Percentiles rank a stretch among this genome's conserved stretches.
Conservation (phyloP, 2,113 vertebrate species). For the Neogale vison region DNA sequence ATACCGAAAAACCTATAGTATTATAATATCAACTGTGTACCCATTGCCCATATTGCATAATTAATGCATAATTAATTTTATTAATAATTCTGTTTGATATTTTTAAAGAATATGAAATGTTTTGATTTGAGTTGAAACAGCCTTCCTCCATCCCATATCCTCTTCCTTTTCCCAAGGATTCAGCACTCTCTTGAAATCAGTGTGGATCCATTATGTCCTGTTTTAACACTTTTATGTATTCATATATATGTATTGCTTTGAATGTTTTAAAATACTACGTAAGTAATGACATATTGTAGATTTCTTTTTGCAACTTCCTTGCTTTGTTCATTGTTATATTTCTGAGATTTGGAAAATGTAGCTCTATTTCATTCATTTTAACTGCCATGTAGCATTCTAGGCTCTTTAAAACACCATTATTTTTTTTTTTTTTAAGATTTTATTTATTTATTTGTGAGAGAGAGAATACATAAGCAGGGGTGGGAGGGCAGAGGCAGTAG, state of each 20-base stretch:
- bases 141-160: neutral
- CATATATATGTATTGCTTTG: neutral
- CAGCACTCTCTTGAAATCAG: neutral
- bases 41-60: neutral
- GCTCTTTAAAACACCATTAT: neutral
- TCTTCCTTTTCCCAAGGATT: neutral
- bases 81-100: neutral
- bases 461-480: neutral
- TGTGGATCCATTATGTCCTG: neutral
- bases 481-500: neutral
- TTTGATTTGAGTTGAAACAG: neutral
- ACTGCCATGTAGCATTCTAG: neutral
- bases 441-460: neutral
- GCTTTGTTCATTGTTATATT: neutral
- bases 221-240: neutral
- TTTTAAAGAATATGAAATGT: neutral
- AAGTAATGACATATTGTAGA: neutral
- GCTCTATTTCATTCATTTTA: neutral
- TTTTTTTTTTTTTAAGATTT: neutral
- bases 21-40: neutral
- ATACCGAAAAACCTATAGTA: neutral
- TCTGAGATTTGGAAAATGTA: neutral
- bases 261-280: neutral
- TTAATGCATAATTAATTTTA: neutral
- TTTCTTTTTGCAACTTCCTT: neutral